These are phyloP conservation scores for Lagenorhynchus albirostris DNA, from an alignment of 2,113 vertebrate species.

Conservation along the genomic window DNA sequence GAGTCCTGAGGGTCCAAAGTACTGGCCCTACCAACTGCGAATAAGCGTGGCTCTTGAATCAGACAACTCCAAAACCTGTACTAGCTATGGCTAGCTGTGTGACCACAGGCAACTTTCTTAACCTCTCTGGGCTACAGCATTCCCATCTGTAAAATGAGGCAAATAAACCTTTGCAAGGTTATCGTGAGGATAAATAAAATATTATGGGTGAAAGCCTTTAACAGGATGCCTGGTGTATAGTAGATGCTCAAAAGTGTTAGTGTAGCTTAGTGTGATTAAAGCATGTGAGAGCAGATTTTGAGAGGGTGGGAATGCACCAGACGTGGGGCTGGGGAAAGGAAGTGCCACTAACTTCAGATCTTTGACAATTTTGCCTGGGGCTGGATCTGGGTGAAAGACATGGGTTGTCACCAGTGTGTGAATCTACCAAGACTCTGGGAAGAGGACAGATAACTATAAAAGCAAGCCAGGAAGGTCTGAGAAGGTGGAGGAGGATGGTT, in stretches of 20 bases:
- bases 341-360: neutral
- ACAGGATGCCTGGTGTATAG: slow-evolving; percentile 7
- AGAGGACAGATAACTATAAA: neutral
- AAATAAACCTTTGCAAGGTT: neutral
- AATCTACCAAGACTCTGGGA: neutral
- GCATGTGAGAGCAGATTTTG: slow-evolving; percentile 40
- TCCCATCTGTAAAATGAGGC: neutral
- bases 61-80: neutral
- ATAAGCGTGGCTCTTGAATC: neutral
- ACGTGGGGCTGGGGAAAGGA: neutral
- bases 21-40: neutral
- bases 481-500: neutral
- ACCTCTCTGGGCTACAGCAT: neutral
- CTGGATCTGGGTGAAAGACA: slow-evolving; percentile 42
- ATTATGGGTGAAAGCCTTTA: neutral
- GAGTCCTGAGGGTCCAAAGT: neutral
- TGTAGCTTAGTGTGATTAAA: slow-evolving; percentile 29
- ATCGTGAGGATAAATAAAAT: neutral
- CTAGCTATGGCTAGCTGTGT: neutral
- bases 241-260: slow-evolving; percentile 29
- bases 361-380: slow-evolving; percentile 30
- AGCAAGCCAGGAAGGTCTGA: neutral
- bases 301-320: slow-evolving; percentile 10
- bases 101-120: neutral
- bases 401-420: neutral